phyloP scores from a whole-genome alignment of 2,797 vertebrate species.

The Melanotaenia maccullochi region DNA sequence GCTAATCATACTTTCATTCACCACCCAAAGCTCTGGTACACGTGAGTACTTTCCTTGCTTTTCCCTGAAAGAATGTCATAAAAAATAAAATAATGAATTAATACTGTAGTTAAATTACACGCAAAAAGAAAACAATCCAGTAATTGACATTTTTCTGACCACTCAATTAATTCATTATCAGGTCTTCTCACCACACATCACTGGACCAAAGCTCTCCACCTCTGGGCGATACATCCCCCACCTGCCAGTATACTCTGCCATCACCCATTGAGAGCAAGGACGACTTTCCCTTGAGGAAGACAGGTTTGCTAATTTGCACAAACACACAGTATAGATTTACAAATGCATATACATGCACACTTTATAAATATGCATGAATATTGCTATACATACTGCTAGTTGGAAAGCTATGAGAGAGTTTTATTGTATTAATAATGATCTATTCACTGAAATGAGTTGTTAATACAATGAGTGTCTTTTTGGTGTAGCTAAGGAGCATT shows the following conservation, averaged over 20 bases:
- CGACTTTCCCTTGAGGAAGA: conserved; percentile 98
- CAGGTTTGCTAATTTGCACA: conserved; percentile 84
- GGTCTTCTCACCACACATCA: conserved; percentile 96
- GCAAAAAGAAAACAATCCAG: background rate
- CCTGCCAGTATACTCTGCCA: conserved; percentile 92
- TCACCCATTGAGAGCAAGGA: conserved; percentile 92
- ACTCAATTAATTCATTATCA: conserved; percentile 62
- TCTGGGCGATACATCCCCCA: conserved; percentile 91
- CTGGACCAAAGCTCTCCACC: conserved; percentile 98
- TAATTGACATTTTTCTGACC: background rate
- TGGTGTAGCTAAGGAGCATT: conserved; percentile 31
- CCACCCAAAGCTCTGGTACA: conserved; percentile 97
- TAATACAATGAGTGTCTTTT: conserved; percentile 43
- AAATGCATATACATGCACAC: background rate
- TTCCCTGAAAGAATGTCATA: background rate
- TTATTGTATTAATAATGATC: conserved; percentile 1
- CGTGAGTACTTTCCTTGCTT: conserved; percentile 81
- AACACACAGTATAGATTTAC: conserved; percentile 21
- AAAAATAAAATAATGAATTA: background rate
- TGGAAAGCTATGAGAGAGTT: conserved; percentile 12
- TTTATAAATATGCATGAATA: conserved; percentile 7
- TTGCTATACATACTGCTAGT: background rate
- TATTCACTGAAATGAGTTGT: conserved; percentile 21
- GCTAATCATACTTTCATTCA: conserved; percentile 89
- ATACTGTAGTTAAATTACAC: background rate